Evolutionary conservation across 2,113 vertebrate species (phyloP), one percentile per base, ranked within the genome.

Genomic region (Isichthys henryi): DNA sequence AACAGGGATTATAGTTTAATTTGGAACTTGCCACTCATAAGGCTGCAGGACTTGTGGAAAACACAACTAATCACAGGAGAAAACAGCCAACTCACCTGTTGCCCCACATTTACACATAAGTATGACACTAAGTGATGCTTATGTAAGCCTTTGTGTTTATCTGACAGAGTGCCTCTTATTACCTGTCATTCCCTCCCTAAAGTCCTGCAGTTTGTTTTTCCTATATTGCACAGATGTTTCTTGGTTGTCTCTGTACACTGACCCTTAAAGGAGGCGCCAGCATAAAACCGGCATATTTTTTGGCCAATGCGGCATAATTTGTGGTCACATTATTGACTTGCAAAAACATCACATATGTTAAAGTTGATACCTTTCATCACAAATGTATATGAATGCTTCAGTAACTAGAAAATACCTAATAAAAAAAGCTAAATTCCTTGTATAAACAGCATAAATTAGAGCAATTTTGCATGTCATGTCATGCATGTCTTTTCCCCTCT

Each of bases 1-100:
- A 48, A 45, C 10, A 58, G 77, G 50, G 88, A 89, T 84, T 89
- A 84, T 83, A 89, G 31, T 80, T 43, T 82, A 89, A 84, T 84
- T 88, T 58, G 0, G 50, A 58, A 58, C 86, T 43, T 58, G 86
- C 27, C 53, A 58, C 35, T 58, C 86, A 58, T 19, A 58, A 88
- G 52, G 53, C 35, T 56, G 21, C n/a, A 31, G 53, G 31, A 35
- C 45, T 39, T 9, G 0, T 39, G 4, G 35, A 15, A 88, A 88
- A 88, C 53, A 43, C 52, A 43, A 23, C 17, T 58, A 88, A 62
- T 45, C 50, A 21, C 86, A 45, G 86, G 53, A 43, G 86, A 45
- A 88, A 58, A 27, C 13, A 58, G 19, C 50, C 86, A 39, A 53
- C 31, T 58, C 35, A 58, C 50, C n/a, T 23, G 86, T 43, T 88